These are phyloP conservation scores for Pyralis farinalis DNA, from an alignment of 2,888 invertebrate species.

Conservation along the genomic window DNA sequence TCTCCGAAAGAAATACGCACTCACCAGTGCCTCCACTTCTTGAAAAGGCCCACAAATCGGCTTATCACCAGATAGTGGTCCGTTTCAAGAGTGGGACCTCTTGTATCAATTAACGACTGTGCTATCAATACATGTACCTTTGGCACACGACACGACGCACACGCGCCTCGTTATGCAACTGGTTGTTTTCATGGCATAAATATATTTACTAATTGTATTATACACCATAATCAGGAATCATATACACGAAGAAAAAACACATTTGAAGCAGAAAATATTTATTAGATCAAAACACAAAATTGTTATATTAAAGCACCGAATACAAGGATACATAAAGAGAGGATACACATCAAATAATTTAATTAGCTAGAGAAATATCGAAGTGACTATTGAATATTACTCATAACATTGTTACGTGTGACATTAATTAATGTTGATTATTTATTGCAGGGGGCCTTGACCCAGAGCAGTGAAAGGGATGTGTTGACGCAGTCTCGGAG, in stretches of 20 bases:
- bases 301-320: constrained; percentile 23
- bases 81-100: too few species aligned
- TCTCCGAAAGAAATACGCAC: too few species aligned
- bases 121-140: too few species aligned
- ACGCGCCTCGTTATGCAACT: too few species aligned
- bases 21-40: too few species aligned
- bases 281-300: constrained; percentile 26
- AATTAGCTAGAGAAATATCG: constrained; percentile 9
- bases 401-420: constrained; percentile 20
- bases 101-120: too few species aligned
- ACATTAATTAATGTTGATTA: constrained; percentile 25
- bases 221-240: too few species aligned
- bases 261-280: constrained; percentile 33
- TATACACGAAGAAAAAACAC: constrained; percentile 21
- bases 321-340: constrained; percentile 22
- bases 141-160: too few species aligned
- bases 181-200: not conserved
- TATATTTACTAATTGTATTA: not conserved
- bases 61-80: too few species aligned
- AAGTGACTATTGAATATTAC: constrained; percentile 17
- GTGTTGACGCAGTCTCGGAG: constrained; percentile 22
- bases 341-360: constrained; percentile 18
- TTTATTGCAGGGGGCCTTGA: constrained; percentile 20
- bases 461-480: constrained; percentile 34
- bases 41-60: too few species aligned